These are phyloP conservation scores for Vannuccia rotundouncinata DNA, from an alignment of 2,888 invertebrate species.

Conservation along the genomic window DNA sequence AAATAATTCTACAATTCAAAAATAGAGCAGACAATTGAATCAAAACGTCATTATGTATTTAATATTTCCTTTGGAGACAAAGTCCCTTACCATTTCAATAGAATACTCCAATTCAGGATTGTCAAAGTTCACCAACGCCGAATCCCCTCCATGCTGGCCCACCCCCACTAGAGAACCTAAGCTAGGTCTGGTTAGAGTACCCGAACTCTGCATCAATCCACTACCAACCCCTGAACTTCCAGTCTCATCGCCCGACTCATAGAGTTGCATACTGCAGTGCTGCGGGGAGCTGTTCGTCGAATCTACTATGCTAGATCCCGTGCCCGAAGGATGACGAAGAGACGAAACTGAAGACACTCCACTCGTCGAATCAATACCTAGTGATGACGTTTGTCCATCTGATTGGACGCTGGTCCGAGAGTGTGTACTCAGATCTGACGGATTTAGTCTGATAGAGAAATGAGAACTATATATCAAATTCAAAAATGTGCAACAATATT, in stretches of 20 bases:
- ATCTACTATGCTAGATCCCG: not conserved
- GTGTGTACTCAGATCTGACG: not conserved
- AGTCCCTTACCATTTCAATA: not conserved
- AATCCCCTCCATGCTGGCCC: not conserved
- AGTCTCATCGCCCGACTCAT: constrained; percentile 9
- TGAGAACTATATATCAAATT: too few relatives aligned
- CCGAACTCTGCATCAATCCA: not conserved
- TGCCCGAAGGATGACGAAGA: not conserved
- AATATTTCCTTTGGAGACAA: too few relatives aligned
- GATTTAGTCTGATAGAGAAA: not conserved
- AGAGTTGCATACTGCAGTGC: not conserved
- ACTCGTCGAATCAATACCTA: not conserved
- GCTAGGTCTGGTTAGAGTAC: not conserved
- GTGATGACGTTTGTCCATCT: not conserved
- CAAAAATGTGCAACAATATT: too few relatives aligned
- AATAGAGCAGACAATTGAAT: too few relatives aligned
- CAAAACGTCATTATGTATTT: too few relatives aligned
- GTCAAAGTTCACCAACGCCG: not conserved
- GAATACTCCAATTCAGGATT: not conserved
- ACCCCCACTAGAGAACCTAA: not conserved
- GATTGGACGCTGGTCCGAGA: not conserved
- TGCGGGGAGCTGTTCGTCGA: not conserved
- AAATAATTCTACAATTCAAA: too few relatives aligned
- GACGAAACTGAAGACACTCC: not conserved
- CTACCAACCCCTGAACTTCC: not conserved